Base-by-base conservation (phyloP, 2,888 invertebrate genomes). In the Apotomis betuletana region DNA sequence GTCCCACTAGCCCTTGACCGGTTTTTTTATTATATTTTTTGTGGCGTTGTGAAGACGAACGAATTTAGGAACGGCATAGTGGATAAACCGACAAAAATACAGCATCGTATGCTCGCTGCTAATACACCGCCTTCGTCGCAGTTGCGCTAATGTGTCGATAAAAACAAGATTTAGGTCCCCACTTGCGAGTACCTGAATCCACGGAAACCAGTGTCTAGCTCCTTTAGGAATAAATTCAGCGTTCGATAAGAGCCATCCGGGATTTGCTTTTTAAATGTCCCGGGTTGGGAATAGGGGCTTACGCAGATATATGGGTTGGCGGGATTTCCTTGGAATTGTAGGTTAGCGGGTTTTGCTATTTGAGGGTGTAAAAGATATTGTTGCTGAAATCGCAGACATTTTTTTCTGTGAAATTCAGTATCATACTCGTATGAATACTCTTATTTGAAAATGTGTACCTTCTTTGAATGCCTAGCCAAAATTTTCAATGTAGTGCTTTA, bases 241-340 rank as follows among this genome's bases (percentile, higher is more conserved):
- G 67, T 51, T 58, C 59, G 72, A 72, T 72, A 72, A 72, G 72
- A 63, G 67, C 68, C 57, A 64, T 51, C 54, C 65, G 71, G 71
- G 68, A 72, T 72, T 72, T 68, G 52, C 67, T 72, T 72, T 72
- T 72, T 68, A 68, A 72, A 72, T 63, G 72, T 72, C 72, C 62
- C 63, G 58, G 51, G 55, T 55, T 61, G 67, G 55, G 71, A 62
- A 67, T 67, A 49, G 67, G 67, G 71, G 71, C 67, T 71, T 71
- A 71, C 57, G 55, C 67, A 71, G 71, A 71, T 71, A 71, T 71
- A 71, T 71, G 71, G 71, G 55, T 62, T 58, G 61, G 55, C 57
- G 67, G 58, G 71, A 61, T 67, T 64, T 52, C 27, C 41, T 57
- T 12, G 3, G 3, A 49, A 67, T 46, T 61, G 67, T 54, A 65